Evolutionary conservation across 1,140 invertebrate genomes (phyloP), one percentile per base, ranked within the genome.

Genomic region (Drosophila kurseongensis): DNA sequence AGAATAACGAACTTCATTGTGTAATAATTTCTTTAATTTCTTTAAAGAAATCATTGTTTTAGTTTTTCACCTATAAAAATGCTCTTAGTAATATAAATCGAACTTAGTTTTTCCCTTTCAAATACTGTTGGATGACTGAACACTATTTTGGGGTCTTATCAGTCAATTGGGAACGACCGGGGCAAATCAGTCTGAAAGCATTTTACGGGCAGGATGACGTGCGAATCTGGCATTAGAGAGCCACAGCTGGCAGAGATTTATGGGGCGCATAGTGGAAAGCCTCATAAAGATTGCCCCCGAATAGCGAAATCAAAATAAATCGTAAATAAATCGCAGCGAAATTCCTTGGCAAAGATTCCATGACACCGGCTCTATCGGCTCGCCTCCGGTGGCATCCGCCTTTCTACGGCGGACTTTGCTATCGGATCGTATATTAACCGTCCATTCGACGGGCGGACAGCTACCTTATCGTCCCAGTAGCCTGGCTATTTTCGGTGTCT

Each of bases 291-390:
- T 88, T 82, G 75, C 4, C 40, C 44, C 44, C 41, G 12, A 68
- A 44, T 68, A 38, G 52, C 27, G 29, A 83, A 86, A 86, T 83
- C 83, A 88, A 88, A 88, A 88, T 78, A 88, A 88, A 88, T 89
- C 83, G 80, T 89, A 89, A 88, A 88, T 89, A 83, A 83, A 88
- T 89, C 79, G 77, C 9, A 40, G 63, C 65, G 60, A 69, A 56
- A 56, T 51, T 56, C 35, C 59, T 51, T 18, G 40, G 35, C 47
- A 62, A 57, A 80, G 78, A 86, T 78, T 86, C 68, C 83, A 52
- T 80, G 52, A 54, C 57, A 79, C 66, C 48, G 35, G 42, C 51
- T 41, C 47, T 57, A 55, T 50, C 55, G 42, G 32, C 75, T 75
- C 59, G 77, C 60, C 71, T 73, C 73, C 60, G 47, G 55, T 59